A percentile compares a stretch with the other conserved stretches of the same genome.
These are phyloP conservation scores for Psettodes erumei DNA, from an alignment of 2,113 vertebrate genomes.

Conservation along the genomic window DNA sequence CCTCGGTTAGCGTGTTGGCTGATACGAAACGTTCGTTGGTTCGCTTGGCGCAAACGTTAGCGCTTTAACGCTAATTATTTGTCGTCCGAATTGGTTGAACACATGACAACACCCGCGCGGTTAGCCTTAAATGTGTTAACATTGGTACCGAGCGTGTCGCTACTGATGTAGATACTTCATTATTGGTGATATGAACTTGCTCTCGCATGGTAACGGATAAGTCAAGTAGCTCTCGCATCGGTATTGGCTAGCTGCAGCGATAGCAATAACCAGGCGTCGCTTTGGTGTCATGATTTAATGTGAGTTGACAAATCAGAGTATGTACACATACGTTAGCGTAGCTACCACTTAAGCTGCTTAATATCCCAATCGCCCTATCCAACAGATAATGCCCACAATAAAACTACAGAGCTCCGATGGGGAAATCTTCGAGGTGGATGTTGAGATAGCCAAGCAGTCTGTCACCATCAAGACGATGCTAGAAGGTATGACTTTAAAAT, in stretches of 20 bases:
- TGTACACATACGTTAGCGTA: neutral
- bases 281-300: neutral
- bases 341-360: neutral
- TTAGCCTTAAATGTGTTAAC: fast-evolving
- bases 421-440: constrained; percentile 99
- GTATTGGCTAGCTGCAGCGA: neutral
- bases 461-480: constrained; percentile 99
- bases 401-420: constrained; percentile 99
- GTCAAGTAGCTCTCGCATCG: neutral
- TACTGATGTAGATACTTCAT: neutral
- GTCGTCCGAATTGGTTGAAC: neutral
- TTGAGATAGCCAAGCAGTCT: constrained; percentile 99
- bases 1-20: constrained; percentile 2
- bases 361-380: fast-evolving
- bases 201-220: fast-evolving
- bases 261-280: neutral
- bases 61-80: neutral
- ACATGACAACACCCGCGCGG: neutral
- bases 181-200: fast-evolving
- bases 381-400: constrained; percentile 95
- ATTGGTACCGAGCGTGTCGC: neutral
- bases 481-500: constrained; percentile 86
- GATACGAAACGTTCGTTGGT: neutral
- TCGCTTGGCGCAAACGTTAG: constrained; percentile 12
- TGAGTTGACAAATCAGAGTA: no score